A percentile compares a stretch with the other conserved stretches of the same genome.
These are phyloP conservation scores for Acestrorhynchus altus DNA, from an alignment of 2,797 vertebrate species.

Conservation along the genomic window DNA sequence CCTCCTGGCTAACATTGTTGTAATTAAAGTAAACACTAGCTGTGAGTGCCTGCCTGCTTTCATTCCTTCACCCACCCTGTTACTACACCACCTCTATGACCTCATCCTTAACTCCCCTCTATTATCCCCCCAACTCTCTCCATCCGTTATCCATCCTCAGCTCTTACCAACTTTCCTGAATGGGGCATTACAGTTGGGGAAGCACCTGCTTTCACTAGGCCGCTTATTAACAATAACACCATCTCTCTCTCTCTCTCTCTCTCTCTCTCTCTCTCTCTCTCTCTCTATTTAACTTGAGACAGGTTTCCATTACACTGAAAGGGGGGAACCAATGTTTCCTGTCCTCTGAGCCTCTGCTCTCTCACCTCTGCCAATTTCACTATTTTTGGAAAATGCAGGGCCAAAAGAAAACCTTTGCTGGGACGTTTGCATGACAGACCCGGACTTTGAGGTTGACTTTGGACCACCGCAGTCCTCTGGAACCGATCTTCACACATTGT, in stretches of 20 bases:
- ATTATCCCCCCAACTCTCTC: neutral
- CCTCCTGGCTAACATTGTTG: conserved; percentile 9
- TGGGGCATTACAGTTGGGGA: conserved; percentile 31
- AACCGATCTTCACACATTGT: conserved; percentile 61
- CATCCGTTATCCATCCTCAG: conserved; percentile 14
- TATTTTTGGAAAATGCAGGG: conserved; percentile 64
- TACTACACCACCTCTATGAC: conserved; percentile 31
- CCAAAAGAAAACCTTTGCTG: conserved; percentile 53
- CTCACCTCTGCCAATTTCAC: conserved; percentile 57
- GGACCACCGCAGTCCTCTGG: conserved; percentile 58
- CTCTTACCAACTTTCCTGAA: conserved; percentile 32
- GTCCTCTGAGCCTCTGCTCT: conserved; percentile 47
- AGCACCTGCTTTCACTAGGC: conserved; percentile 53
- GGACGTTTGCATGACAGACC: conserved; percentile 53
- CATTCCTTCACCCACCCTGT: conserved; percentile 22
- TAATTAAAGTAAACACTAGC: conserved; percentile 45
- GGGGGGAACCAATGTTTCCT: conserved; percentile 57
- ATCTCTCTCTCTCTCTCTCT: conserved; percentile 36
- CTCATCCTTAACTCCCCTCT: neutral
- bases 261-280: conserved; percentile 1
- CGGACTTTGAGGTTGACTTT: conserved; percentile 60
- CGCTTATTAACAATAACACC: conserved; percentile 54
- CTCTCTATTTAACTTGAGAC: conserved; percentile 38
- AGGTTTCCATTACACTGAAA: conserved; percentile 60
- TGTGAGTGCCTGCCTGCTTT: conserved; percentile 36